Evolutionary conservation across 2,113 vertebrate species (phyloP).

Genomic region (Glaucomys volans): DNA sequence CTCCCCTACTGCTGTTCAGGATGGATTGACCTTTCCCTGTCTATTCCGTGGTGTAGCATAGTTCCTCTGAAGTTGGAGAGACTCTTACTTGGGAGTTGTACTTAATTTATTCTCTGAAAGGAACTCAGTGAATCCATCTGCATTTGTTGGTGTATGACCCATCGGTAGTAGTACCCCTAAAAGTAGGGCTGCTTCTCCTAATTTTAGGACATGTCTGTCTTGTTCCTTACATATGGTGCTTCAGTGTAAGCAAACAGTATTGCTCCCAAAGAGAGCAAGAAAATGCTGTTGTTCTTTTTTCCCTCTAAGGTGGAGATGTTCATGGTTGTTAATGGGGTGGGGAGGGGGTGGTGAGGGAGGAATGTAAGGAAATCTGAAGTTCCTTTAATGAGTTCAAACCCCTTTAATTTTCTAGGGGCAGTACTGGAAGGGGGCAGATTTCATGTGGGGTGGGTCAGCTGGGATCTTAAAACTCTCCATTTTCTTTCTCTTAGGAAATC

Average conservation of each 20-base stretch:
- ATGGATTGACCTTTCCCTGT: neutral
- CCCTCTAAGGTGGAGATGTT: neutral
- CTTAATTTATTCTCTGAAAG: constrained; percentile 49
- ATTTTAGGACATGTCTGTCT: neutral
- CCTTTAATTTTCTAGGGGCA: constrained; percentile 27
- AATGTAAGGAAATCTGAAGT: constrained; percentile 36
- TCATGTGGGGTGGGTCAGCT: neutral
- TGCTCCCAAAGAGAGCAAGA: neutral
- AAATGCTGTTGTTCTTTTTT: constrained; percentile 22
- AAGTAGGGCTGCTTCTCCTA: constrained; percentile 6
- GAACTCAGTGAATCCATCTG: neutral
- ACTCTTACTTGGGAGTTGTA: constrained; percentile 37
- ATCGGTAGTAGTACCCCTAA: neutral
- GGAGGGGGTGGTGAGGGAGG: neutral
- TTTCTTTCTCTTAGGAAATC: constrained; percentile 38
- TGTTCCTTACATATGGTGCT: constrained; percentile 7
- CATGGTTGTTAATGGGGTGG: neutral
- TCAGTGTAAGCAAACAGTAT: neutral
- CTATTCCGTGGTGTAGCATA: neutral
- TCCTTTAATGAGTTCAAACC: constrained; percentile 29
- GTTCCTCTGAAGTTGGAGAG: constrained; percentile 40
- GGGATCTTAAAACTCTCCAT: neutral
- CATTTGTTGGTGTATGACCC: neutral
- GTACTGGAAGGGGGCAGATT: constrained; percentile 29
- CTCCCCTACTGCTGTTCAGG: neutral